Conservation (phyloP, 2,113 vertebrate genomes). For the Trachemys scripta region DNA sequence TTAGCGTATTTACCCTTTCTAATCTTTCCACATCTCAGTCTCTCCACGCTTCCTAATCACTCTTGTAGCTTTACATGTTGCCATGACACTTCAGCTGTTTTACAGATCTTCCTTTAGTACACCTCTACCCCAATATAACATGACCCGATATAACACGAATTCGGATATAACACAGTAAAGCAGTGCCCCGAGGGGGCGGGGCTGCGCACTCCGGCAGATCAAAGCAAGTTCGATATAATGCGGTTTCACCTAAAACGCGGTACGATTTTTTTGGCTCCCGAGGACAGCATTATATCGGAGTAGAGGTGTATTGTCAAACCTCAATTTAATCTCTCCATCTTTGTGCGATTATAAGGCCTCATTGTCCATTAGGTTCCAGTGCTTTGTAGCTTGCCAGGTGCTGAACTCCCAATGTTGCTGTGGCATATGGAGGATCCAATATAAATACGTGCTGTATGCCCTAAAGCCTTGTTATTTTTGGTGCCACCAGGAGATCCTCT, state of each 20-base stretch:
- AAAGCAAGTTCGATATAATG: too few relatives aligned
- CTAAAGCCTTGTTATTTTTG: not conserved
- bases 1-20: not conserved
- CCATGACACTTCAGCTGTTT: not conserved
- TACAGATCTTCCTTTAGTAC: not conserved
- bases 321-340: not conserved
- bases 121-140: too few relatives aligned
- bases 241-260: too few relatives aligned
- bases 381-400: not conserved
- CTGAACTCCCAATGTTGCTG: not conserved
- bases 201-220: too few relatives aligned
- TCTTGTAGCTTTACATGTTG: not conserved
- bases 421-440: not conserved
- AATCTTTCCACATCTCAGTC: not conserved
- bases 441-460: not conserved
- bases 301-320: not conserved
- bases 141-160: too few relatives aligned
- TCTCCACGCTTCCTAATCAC: not conserved
- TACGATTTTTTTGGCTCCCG: too few relatives aligned
- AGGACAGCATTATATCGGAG: too few relatives aligned
- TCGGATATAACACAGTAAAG: too few relatives aligned
- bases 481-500: not conserved
- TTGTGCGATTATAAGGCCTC: not conserved
- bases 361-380: not conserved
- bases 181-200: too few relatives aligned